Evolutionary conservation across 2,797 vertebrate species (phyloP), one percentile per base, ranked within the genome.

Genomic region (Molothrus ater): DNA sequence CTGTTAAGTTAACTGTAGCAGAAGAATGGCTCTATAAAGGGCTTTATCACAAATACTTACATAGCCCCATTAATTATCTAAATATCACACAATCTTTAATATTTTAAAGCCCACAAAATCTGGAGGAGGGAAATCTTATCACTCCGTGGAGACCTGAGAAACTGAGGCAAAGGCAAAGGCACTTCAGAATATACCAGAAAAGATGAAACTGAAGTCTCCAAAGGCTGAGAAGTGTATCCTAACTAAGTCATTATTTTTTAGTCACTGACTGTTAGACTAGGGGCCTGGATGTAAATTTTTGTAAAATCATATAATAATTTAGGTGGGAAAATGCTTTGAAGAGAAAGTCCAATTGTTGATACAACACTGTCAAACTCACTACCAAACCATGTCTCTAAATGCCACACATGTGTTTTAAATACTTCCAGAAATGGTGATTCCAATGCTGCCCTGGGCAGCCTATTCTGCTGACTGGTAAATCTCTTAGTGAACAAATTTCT

Each of bases 391-490:
- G 24, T 14, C 10, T 17, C 5, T n/a, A 22, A 31, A 7, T 31
- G 9, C 1, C 14, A 21, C 24, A n/a, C 2, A 4, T 1, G 2
- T 11, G 5, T 42, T 40, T 64, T 34, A 70, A 64, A 32, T 28
- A 25, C 6, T n/a, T 47, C 2, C 21, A 51, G 38, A 38, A 45
- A 53, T 21, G 29, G 25, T 20, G 11, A 75, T 11, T 7, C 8
- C 7, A 42, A 7, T 0, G 1, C 3, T 51, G 70, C 26, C 16
- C 19, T 36, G 19, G 12, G 2, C 13, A 47, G 5, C 6, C 31
- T 32, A 3, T 36, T 70, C 16, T 16, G 32, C 11, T 25, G 29
- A 50, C 18, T 57, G 13, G 12, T 17, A 57, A 64, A 31, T 38
- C 8, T 20, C 10, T 17, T 8, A 12, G 7, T 14, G 18, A 69